These are phyloP conservation scores for Phasia obesa DNA, from an alignment of 2,888 invertebrate species.

Conservation along the genomic window DNA sequence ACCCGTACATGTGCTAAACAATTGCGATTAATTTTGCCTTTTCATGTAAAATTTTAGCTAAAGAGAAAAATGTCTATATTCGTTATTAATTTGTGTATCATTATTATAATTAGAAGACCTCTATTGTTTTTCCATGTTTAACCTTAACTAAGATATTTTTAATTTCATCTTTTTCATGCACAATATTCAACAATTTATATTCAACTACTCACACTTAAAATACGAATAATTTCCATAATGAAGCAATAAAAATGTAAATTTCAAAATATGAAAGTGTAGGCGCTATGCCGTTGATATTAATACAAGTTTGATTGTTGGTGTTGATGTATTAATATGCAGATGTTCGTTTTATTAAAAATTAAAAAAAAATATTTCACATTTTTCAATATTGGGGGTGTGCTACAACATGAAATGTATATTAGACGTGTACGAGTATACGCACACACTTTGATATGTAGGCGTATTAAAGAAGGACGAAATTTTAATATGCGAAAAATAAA, in stretches of 20 bases:
- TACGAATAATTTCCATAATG: neutral
- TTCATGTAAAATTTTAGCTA: neutral
- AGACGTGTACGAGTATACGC: neutral
- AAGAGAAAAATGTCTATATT: no score
- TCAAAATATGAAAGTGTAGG: neutral
- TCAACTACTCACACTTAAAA: neutral
- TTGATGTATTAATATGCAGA: slow-evolving; percentile 2
- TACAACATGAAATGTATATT: neutral
- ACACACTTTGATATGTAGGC: no score
- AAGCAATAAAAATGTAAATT: slow-evolving; percentile 31
- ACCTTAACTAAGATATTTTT: neutral
- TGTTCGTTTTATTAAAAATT: slow-evolving; percentile 32
- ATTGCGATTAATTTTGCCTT: neutral
- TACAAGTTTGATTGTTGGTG: neutral
- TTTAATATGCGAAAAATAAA: neutral
- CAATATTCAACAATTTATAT: neutral
- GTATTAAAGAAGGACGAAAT: no score
- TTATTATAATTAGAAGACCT: neutral
- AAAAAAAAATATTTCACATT: neutral
- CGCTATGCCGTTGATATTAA: neutral
- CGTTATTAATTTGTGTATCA: neutral
- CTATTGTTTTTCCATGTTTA: neutral
- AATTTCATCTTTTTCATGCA: slow-evolving; percentile 12
- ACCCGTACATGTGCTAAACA: no score
- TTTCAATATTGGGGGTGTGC: slow-evolving; percentile 4